Conservation (phyloP, 1,140 invertebrate genomes). For the Psilanteris sp. region DNA sequence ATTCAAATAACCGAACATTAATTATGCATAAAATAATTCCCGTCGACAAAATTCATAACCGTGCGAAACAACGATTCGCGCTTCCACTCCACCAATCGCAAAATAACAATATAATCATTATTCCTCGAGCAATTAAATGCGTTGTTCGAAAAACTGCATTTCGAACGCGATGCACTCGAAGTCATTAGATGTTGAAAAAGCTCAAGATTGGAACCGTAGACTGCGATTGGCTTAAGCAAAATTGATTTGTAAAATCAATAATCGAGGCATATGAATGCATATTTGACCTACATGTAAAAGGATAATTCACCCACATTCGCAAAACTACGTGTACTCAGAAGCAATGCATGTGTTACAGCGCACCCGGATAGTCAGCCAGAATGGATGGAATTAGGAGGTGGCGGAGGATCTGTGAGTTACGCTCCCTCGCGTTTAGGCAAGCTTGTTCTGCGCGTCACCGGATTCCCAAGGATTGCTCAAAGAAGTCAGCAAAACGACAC, state of each 20-base stretch:
- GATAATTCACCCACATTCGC: slow-evolving; percentile 4
- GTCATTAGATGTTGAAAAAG: no score
- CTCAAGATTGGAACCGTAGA: no score
- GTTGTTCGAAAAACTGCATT: slow-evolving; percentile 4
- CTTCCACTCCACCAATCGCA: no score
- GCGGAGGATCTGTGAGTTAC: slow-evolving; percentile 73
- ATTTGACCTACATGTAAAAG: slow-evolving; percentile 21
- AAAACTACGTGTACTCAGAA: slow-evolving; percentile 21
- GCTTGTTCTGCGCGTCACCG: slow-evolving; percentile 77
- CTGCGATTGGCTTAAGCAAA: not conserved
- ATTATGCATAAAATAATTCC: no score
- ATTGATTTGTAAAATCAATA: slow-evolving; percentile 30
- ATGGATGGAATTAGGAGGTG: slow-evolving; percentile 76
- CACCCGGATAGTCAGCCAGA: slow-evolving; percentile 73
- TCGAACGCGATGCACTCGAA: no score
- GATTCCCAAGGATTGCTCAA: slow-evolving; percentile 73
- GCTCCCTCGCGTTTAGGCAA: slow-evolving; percentile 78
- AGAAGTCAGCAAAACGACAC: slow-evolving; percentile 63
- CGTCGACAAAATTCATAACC: no score
- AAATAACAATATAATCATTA: no score
- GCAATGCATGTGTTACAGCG: slow-evolving; percentile 63
- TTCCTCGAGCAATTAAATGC: no score
- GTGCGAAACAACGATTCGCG: no score
- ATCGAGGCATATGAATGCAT: slow-evolving; percentile 6
- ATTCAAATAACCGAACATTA: no score